Conservation (phyloP, 1,140 invertebrate genomes). For the Tribolium castaneum region DNA sequence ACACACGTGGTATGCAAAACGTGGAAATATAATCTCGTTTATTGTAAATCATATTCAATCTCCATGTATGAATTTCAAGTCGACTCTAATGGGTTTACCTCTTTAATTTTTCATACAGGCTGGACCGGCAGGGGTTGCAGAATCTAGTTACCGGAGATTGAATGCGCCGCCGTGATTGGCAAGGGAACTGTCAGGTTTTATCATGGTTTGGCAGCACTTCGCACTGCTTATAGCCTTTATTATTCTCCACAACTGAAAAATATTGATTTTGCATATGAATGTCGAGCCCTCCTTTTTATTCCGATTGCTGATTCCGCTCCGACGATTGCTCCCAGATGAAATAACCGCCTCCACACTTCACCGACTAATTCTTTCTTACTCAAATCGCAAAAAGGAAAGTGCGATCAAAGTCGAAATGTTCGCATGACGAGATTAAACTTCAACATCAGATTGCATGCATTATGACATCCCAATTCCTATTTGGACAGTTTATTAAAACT, state of each 20-base stretch:
- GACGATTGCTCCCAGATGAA: slow-evolving; percentile 31
- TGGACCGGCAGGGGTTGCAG: slow-evolving; percentile 40
- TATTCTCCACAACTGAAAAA: slow-evolving; percentile 55
- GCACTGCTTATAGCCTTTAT: slow-evolving; percentile 50
- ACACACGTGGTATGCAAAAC: not conserved
- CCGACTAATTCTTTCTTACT: slow-evolving; percentile 21
- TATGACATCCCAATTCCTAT: not conserved
- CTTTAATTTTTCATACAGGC: slow-evolving; percentile 50
- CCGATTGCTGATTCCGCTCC: slow-evolving; percentile 44
- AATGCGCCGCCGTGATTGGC: slow-evolving; percentile 57
- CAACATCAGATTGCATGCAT: slow-evolving; percentile 1
- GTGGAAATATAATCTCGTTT: slow-evolving; percentile 25
- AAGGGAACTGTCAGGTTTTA: slow-evolving; percentile 57
- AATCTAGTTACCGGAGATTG: slow-evolving; percentile 59
- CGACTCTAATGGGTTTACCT: slow-evolving; percentile 46
- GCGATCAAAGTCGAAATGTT: not conserved
- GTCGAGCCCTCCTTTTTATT: slow-evolving; percentile 45
- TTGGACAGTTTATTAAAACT: not conserved
- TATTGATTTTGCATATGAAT: slow-evolving; percentile 60
- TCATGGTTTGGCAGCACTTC: slow-evolving; percentile 50
- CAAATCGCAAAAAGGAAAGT: slow-evolving; percentile 8
- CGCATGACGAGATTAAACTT: slow-evolving; percentile 19
- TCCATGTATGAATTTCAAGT: slow-evolving; percentile 41
- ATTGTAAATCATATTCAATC: slow-evolving; percentile 38
- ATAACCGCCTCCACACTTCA: slow-evolving; percentile 34